Base-by-base conservation (phyloP, 2,113 vertebrate genomes). In the Mormyrus lacerda region DNA sequence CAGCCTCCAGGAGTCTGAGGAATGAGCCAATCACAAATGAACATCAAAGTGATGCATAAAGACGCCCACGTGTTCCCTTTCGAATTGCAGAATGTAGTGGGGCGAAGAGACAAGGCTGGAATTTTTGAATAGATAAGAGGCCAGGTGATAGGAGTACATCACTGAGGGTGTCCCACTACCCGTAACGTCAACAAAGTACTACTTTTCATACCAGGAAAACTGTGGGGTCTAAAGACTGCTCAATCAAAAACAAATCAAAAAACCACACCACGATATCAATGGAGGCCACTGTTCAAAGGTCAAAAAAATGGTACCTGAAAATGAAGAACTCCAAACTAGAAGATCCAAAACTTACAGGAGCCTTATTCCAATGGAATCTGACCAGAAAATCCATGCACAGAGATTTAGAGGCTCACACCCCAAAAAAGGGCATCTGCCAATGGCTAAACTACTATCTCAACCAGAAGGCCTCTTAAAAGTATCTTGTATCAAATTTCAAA, bases 1-100 rank as follows among this genome's bases (percentile, higher is more conserved):
- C 98, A 98, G 91, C 97, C 96, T 93, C 96, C 97, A 82, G 97
- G 97, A 89, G 97, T 99, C 98, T 99, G 89, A 27, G 83, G 91
- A 86, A 89, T 69, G 85, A 90, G 92, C 89, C 50, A 89, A 84
- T 93, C 88, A 82, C 48, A 35, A 39, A 31, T 61, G 3, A 82
- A 31, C 35, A 45, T 27, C 7, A 47, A 61, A 69, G 11, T 19
- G 35, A 7, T 5, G 35, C 83, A 24, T 4, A n/a, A 3, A 48
- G 27, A 69, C 58, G 50, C 84, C 89, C 45, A 15, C 65, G 4
- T 44, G 8, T 10, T 86, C 55, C n/a, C 24, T 47, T 47, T 11
- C 42, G 3, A n/a, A n/a, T n/a, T n/a, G 31, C 58, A 31, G 31
- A 44, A 42, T 10, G 87, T 8, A 24, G 24, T 1, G n/a, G 45